Percentiles rank a stretch among this genome's conserved stretches.
phyloP scores from a whole-genome alignment of 1,140 invertebrate species.

The Elymnias hypermnestra region DNA sequence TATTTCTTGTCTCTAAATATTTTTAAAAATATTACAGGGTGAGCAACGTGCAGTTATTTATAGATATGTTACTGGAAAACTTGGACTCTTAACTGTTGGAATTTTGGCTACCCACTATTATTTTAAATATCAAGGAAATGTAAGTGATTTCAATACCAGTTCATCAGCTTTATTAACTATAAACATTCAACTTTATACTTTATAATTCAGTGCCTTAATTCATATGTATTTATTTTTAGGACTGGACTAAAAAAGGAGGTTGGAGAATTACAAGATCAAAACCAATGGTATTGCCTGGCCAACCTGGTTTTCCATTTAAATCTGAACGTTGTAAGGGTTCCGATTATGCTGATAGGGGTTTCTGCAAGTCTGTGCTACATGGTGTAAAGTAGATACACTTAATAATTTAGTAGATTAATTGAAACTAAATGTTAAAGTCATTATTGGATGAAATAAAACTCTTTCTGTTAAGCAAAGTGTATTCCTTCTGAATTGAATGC shows the following conservation, averaged over 20 bases:
- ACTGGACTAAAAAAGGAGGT: conserved; percentile 84
- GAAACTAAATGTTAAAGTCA: not conserved
- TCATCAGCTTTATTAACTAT: no score
- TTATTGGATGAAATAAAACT: no score
- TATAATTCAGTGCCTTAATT: no score
- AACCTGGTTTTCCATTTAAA: conserved; percentile 79
- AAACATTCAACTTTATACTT: no score
- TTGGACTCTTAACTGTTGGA: conserved; percentile 68
- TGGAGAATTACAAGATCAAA: conserved; percentile 78
- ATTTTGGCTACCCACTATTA: conserved; percentile 81
- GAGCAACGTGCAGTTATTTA: conserved; percentile 66
- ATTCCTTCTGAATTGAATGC: conserved; percentile 93
- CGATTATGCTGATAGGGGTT: conserved; percentile 83
- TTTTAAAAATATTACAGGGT: conserved; percentile 76
- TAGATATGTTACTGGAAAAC: conserved; percentile 81
- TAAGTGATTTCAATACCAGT: no score
- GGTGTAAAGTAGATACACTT: conserved; percentile 12
- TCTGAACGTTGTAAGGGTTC: conserved; percentile 74
- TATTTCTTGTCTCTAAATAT: no score
- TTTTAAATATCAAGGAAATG: conserved; percentile 86
- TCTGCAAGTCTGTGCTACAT: conserved; percentile 78
- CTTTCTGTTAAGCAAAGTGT: conserved; percentile 82
- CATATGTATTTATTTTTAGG: conserved; percentile 52
- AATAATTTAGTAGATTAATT: not conserved
- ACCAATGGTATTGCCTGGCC: conserved; percentile 77